Base-by-base conservation (phyloP, 2,888 invertebrate genomes). In the Epirrhoe tristata region DNA sequence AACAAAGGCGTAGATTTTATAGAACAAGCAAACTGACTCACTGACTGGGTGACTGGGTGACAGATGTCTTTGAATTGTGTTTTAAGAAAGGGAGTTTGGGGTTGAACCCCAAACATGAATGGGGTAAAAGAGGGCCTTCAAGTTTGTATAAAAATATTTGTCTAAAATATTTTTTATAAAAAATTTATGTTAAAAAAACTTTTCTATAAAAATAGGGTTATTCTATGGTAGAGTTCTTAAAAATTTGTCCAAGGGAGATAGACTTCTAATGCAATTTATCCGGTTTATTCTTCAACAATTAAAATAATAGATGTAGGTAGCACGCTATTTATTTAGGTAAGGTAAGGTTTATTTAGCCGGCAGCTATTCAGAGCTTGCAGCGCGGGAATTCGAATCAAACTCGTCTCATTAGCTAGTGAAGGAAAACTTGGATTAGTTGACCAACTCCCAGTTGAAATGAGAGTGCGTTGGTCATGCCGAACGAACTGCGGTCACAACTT, bases 351-450 rank as follows among this genome's bases (percentile, higher is more conserved):
- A 50, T 67, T 53, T 63, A 61, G 50, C 46, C 53, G 31, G 48
- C 43, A 70, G 66, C 55, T 67, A 71, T 73, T 66, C 61, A 48
- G 62, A 74, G 80, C 76, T 76, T 76, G 80, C n/a, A 63, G 16
- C 75, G 82, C 82, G 84, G 80, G 86, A 88, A 88, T 90, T 87
- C 87, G 85, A 89, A 91, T 93, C 90, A 91, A 93, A 91, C 90
- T 91, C 91, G 87, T 88, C 90, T 92, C 91, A 92, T 93, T 93
- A 92, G 88, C 83, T 83, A 80, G 90, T 87, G 88, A 87, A 88
- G 90, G 90, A 91, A 91, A 92, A 92, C 91, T 93, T 92, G 91
- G 89, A 93, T 93, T 92, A 93, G 92, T 93, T 92, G 89, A 87
- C 85, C 89, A 90, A 91, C 88, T 92, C 86, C 77, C 80, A 85